phyloP scores from a whole-genome alignment of 1,140 invertebrate species.

The Radopholus similis region DNA sequence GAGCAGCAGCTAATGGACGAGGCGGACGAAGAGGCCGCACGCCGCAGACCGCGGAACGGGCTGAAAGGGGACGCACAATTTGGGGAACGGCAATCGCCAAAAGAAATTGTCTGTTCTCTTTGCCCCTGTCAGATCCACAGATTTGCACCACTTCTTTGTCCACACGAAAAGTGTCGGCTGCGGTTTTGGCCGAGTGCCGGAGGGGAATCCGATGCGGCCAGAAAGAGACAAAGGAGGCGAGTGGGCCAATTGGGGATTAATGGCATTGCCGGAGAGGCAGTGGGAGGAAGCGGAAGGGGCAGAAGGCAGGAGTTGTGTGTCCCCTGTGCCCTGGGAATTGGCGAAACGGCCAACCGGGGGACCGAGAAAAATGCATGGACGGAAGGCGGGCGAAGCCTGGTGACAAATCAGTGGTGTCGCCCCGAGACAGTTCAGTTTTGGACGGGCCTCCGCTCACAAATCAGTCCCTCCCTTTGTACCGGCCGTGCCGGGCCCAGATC shows the following conservation, averaged over 20 bases:
- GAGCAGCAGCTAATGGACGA: constrained; percentile 38
- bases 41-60: constrained; percentile 46
- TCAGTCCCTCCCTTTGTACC: not conserved
- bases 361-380: not conserved
- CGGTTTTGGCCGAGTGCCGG: not conserved
- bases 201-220: not conserved
- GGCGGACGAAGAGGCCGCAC: constrained; percentile 21
- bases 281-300: not conserved
- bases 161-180: not conserved
- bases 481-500: constrained; percentile 6
- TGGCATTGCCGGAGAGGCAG: not conserved
- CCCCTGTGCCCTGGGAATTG: not conserved
- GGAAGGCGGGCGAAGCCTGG: not conserved
- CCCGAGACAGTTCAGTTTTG: too few relatives aligned
- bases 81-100: not conserved
- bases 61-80: constrained; percentile 31
- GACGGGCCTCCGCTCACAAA: not conserved
- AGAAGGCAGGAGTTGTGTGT: not conserved
- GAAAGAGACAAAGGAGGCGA: too few relatives aligned
- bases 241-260: constrained; percentile 1
- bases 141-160: not conserved
- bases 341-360: not conserved
- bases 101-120: too few relatives aligned
- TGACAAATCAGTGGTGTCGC: not conserved
- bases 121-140: too few relatives aligned